Evolutionary conservation across 1,140 invertebrate genomes (phyloP).

Genomic region (Conus ventricosus): DNA sequence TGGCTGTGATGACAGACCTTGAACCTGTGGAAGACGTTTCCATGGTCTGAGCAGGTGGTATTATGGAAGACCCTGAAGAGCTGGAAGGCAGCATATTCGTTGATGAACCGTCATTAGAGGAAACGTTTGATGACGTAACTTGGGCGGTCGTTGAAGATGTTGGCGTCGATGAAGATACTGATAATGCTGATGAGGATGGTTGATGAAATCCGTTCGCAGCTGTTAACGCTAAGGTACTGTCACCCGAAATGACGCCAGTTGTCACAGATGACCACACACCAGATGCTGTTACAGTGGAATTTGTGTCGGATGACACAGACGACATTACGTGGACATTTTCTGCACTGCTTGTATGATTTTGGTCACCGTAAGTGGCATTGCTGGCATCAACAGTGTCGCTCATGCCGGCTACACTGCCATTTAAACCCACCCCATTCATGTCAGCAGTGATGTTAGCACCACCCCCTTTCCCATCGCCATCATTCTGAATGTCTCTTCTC

Average conservation of each 20-base stretch:
- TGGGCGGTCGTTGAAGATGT: not conserved
- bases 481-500: not conserved
- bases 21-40: not conserved
- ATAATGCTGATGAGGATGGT: not conserved
- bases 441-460: not conserved
- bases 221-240: not conserved
- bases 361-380: not conserved
- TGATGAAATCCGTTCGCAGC: not conserved
- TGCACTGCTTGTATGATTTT: not conserved
- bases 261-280: not conserved
- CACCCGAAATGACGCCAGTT: not conserved
- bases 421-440: not conserved
- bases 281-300: not conserved
- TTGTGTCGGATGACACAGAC: not conserved
- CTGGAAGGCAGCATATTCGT: not conserved
- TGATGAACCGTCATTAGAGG: not conserved
- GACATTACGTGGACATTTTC: not conserved
- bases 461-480: not conserved
- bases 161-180: not conserved
- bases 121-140: not conserved
- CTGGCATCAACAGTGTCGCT: not conserved
- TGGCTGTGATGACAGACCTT: not conserved
- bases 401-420: not conserved
- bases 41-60: not conserved
- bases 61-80: not conserved